These are phyloP conservation scores for Formica selysi DNA, from an alignment of 1,140 invertebrate species.

Conservation along the genomic window DNA sequence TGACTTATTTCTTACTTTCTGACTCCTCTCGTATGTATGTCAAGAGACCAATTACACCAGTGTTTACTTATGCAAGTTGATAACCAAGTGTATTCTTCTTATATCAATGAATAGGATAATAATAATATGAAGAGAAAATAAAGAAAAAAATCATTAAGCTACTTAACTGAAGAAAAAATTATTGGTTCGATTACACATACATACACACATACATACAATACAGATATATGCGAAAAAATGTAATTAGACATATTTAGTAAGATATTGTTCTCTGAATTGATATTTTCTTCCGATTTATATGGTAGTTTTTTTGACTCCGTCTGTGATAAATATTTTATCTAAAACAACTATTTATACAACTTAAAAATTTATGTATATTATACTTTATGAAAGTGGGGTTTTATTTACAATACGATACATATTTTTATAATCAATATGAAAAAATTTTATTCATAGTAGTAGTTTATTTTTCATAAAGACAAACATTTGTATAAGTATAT, in stretches of 20 bases:
- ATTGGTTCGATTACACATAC: conserved; percentile 21
- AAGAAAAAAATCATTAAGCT: not conserved
- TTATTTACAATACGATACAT: conserved; percentile 15
- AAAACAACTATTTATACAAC: conserved; percentile 23
- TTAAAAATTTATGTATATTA: conserved; percentile 33
- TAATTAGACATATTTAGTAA: conserved; percentile 45
- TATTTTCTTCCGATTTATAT: conserved; percentile 76
- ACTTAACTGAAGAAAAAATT: not conserved
- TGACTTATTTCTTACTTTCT: too few relatives aligned
- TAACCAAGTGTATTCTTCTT: conserved; percentile 8
- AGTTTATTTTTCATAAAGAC: not conserved
- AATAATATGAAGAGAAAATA: conserved; percentile 14
- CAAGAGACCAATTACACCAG: conserved; percentile 3
- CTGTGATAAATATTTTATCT: conserved; percentile 83
- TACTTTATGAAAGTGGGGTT: conserved; percentile 21
- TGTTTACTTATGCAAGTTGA: conserved; percentile 30
- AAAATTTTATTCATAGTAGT: not conserved
- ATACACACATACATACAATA: conserved; percentile 17
- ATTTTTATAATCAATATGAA: conserved; percentile 44
- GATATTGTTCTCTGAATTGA: conserved; percentile 63
- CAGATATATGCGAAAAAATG: not conserved
- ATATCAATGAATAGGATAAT: conserved; percentile 37
- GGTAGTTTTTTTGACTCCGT: conserved; percentile 75
- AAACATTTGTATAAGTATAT: conserved; percentile 35
- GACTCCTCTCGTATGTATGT: not conserved